Base-by-base conservation (phyloP, 2,113 vertebrate species). In the Todiramphus chloris region DNA sequence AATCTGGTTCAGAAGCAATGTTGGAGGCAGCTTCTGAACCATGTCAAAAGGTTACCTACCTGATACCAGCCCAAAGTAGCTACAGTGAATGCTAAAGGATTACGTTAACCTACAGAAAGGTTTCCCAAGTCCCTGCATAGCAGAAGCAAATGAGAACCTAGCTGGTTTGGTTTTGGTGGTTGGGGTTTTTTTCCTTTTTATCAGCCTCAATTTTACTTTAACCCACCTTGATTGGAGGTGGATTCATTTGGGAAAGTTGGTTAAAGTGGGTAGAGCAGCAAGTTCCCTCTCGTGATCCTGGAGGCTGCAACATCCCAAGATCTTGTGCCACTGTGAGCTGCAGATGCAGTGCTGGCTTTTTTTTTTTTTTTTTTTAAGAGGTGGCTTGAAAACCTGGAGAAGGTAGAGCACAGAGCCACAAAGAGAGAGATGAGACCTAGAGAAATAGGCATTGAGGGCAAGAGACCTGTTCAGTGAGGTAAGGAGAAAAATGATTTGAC, bases 251-350 rank as follows among this genome's bases (percentile, higher is more conserved):
- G 58, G 44, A 46, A 75, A 87, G 10, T 7, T 67, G 39, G 37
- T 50, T 37, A 2, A 83, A 59, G 59, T 4, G 46, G 31, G 35
- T 28, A 67, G 53, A 77, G 62, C 43, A 89, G 53, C 30, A 56
- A 8, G 5, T 50, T 62, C 19, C 17, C 33, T 19, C 51, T 51
- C 68, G 28, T 44, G n/a, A 24, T 50, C 55, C 68, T 41, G 21
- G 74, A 75, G 53, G 35, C 46, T 60, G 35, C 83, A 60, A 4
- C 39, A 23, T 68, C 60, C 43, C 30, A 27, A 64, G 16, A 30
- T 39, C 16, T 66, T 3, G 0, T 0, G 0, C 46, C 1, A 0
- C n/a, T 37, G 37, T 16, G n/a, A 85, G 84, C 23, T 13, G 11
- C 66, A 31, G 58, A n/a, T 9, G 20, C 8, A 15, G 55, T 12